phyloP scores from a whole-genome alignment of 1,140 invertebrate species.

The Propsilocerus akamusi region DNA sequence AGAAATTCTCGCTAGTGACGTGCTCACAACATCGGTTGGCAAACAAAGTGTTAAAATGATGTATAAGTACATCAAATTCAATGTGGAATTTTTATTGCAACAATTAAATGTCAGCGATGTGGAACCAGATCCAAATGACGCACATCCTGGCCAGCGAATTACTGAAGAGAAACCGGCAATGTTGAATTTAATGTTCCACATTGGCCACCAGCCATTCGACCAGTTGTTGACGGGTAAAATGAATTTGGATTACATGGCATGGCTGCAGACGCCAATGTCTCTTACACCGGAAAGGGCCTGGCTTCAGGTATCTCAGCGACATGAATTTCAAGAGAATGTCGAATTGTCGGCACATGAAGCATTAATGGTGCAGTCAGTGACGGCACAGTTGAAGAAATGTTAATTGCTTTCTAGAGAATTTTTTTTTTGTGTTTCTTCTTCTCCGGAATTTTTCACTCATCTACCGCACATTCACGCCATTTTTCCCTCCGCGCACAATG shows the following conservation, averaged over 20 bases:
- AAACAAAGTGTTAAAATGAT: conserved; percentile 36
- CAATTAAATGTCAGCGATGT: conserved; percentile 29
- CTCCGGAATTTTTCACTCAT: too few relatives aligned
- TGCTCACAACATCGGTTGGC: conserved; percentile 29
- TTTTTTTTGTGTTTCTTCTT: too few relatives aligned
- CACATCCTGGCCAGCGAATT: conserved; percentile 21
- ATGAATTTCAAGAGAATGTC: conserved; percentile 28
- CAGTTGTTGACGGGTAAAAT: conserved; percentile 33
- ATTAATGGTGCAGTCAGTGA: conserved; percentile 22
- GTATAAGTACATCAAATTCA: conserved; percentile 44
- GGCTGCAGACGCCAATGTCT: conserved; percentile 31
- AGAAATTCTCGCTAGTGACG: conserved; percentile 31
- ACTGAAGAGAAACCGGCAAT: conserved; percentile 31
- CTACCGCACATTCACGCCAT: too few relatives aligned
- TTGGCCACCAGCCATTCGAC: conserved; percentile 47
- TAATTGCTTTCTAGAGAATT: too few relatives aligned
- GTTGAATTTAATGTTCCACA: conserved; percentile 56
- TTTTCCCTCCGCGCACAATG: too few relatives aligned
- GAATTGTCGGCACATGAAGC: conserved; percentile 22
- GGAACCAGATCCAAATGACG: conserved; percentile 22
- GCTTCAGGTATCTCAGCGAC: conserved; percentile 28
- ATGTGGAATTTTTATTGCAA: conserved; percentile 42
- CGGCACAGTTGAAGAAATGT: conserved; percentile 4
- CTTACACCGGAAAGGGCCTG: conserved; percentile 30
- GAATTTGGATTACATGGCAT: conserved; percentile 30